Evolutionary conservation across 2,797 vertebrate species (phyloP).

Genomic region (Myripristis jacobus): DNA sequence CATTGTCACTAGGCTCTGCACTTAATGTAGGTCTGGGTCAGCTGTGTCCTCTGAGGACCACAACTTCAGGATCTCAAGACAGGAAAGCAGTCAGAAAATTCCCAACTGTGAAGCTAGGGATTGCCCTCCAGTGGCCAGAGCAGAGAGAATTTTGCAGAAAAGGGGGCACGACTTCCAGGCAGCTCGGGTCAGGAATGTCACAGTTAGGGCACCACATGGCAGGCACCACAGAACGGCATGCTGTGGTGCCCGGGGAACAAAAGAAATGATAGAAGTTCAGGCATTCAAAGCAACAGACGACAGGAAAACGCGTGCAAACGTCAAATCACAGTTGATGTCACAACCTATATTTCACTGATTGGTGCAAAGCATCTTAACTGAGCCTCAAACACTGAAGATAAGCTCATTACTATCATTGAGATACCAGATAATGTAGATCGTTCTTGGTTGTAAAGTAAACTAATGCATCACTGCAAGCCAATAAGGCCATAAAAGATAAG

Average conservation of each 20-base stretch:
- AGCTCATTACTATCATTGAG: neutral
- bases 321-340: neutral
- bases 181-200: neutral
- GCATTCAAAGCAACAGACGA: neutral
- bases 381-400: neutral
- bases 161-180: neutral
- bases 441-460: neutral
- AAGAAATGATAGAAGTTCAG: neutral
- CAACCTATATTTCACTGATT: neutral
- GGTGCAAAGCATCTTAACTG: neutral
- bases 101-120: conserved; percentile 62
- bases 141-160: conserved; percentile 25
- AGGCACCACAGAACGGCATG: neutral
- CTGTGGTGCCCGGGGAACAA: too few species aligned
- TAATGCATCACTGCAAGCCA: neutral
- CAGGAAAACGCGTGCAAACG: neutral
- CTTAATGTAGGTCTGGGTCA: neutral
- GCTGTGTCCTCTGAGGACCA: neutral
- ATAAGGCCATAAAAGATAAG: neutral
- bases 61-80: neutral
- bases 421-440: neutral
- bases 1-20: neutral
- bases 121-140: conserved; percentile 82
- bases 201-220: neutral
- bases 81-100: conserved; percentile 22